Conservation (phyloP, 1,140 invertebrate species). For the Oncopeltus fasciatus region DNA sequence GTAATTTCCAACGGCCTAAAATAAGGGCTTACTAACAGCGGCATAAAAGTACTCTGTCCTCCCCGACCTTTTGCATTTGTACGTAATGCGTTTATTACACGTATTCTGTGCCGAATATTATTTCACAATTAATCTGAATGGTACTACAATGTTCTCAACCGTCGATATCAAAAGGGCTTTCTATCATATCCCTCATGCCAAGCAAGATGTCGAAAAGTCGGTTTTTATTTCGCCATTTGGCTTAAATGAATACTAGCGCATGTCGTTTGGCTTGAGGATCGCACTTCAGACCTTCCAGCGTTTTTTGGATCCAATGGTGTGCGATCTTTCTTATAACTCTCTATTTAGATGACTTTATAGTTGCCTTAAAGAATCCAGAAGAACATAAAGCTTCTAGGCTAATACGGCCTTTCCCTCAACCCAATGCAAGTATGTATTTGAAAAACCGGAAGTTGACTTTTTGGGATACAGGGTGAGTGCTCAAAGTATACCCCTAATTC, state of each 20-base stretch:
- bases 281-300: slow-evolving; percentile 19
- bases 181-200: slow-evolving; percentile 30
- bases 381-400: too few relatives aligned
- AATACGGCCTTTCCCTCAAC: too few relatives aligned
- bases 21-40: too few relatives aligned
- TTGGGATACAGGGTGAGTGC: too few relatives aligned
- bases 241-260: slow-evolving; percentile 3
- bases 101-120: too few relatives aligned
- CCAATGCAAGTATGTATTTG: too few relatives aligned
- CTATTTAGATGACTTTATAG: background rate
- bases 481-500: too few relatives aligned
- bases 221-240: slow-evolving; percentile 19
- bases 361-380: background rate
- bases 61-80: too few relatives aligned
- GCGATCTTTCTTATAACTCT: background rate
- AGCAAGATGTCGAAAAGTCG: slow-evolving; percentile 24
- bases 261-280: slow-evolving; percentile 28
- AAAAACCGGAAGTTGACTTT: too few relatives aligned
- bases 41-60: too few relatives aligned
- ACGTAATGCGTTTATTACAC: too few relatives aligned
- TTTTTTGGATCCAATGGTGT: background rate
- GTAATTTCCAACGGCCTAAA: too few relatives aligned
- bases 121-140: slow-evolving; percentile 27
- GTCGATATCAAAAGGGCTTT: slow-evolving; percentile 35
- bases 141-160: slow-evolving; percentile 30